A percentile compares a stretch with the other conserved stretches of the same genome.
Evolutionary conservation across 2,797 vertebrate genomes (phyloP).

Genomic region (Orestias chungarensis): DNA sequence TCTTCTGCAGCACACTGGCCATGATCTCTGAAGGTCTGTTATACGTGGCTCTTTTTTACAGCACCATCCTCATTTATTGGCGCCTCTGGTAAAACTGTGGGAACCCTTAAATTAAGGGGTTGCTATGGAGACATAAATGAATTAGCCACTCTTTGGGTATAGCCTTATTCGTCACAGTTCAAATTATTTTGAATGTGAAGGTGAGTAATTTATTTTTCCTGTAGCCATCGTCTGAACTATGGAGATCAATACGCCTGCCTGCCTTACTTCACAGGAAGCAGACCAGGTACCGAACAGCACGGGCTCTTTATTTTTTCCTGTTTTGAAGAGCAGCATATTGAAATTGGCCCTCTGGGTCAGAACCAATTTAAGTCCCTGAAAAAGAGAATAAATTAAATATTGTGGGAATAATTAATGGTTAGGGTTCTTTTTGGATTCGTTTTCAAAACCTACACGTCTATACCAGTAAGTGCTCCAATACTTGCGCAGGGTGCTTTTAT

Average conservation of each 20-base stretch:
- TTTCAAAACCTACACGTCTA: background rate
- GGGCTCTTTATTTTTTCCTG: background rate
- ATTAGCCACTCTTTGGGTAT: background rate
- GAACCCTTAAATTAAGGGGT: background rate
- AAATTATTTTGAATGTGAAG: background rate
- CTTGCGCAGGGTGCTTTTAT: background rate
- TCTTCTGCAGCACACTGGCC: slow-evolving; percentile 1
- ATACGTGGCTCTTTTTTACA: slow-evolving; percentile 49
- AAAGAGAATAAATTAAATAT: no score
- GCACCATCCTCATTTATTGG: background rate
- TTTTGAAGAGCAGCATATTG: background rate
- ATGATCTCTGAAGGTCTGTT: slow-evolving; percentile 38
- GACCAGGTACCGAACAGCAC: no score
- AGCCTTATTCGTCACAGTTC: background rate
- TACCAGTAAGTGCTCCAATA: background rate
- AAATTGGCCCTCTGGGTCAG: background rate
- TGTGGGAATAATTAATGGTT: no score
- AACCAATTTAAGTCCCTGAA: background rate
- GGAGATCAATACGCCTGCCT: background rate
- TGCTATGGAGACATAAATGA: background rate
- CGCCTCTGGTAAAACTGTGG: background rate
- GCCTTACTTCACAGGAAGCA: no score
- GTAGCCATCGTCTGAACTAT: background rate
- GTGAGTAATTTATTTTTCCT: background rate
- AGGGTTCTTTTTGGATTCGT: no score